Percentiles rank a stretch among this genome's conserved stretches.
Conservation (phyloP, 1,140 invertebrate genomes). For the Zeugodacus cucurbitae region DNA sequence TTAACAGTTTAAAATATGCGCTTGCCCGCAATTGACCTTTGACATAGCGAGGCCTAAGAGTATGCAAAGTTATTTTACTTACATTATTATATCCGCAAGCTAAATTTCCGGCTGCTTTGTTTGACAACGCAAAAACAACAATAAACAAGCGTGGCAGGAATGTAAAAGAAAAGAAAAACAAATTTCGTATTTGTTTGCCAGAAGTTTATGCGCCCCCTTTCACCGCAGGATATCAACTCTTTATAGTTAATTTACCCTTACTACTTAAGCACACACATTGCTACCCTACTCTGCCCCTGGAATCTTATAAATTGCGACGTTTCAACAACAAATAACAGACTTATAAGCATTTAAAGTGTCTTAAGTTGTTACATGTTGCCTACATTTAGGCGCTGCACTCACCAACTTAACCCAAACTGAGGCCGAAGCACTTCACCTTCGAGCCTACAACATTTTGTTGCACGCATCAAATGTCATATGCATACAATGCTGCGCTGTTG, state of each 20-base stretch:
- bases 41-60: background rate
- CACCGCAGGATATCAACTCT: background rate
- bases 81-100: background rate
- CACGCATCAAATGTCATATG: conserved; percentile 22
- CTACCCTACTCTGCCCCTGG: background rate
- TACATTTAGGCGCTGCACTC: background rate
- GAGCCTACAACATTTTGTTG: conserved; percentile 20
- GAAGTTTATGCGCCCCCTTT: background rate
- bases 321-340: background rate
- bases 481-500: background rate
- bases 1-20: background rate
- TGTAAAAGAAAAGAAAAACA: background rate
- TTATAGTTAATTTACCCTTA: background rate
- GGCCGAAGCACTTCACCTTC: background rate
- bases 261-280: background rate
- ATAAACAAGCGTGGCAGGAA: background rate
- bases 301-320: background rate
- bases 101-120: conserved; percentile 20
- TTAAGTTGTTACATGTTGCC: background rate
- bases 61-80: conserved; percentile 32
- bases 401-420: background rate
- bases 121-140: background rate
- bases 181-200: background rate
- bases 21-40: conserved; percentile 2
- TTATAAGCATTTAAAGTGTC: background rate